A percentile compares a stretch with the other conserved stretches of the same genome.
These are phyloP conservation scores for Eurosta solidaginis DNA, from an alignment of 1,140 invertebrate species.

Conservation along the genomic window DNA sequence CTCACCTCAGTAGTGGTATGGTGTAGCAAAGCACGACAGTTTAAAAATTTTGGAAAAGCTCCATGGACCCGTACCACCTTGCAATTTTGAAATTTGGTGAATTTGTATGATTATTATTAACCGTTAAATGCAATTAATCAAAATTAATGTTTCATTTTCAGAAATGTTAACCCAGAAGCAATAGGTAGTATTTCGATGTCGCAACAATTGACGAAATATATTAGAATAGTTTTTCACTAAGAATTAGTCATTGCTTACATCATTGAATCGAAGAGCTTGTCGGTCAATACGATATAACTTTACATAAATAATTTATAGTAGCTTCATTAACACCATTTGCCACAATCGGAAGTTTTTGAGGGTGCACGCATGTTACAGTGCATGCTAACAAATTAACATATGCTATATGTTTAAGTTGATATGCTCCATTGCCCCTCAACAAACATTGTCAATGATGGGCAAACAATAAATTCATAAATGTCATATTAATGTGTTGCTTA, in stretches of 20 bases:
- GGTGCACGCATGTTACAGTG: neutral
- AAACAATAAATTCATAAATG: slow-evolving; percentile 24
- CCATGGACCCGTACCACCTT: too few relatives aligned
- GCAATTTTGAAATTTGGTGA: too few relatives aligned
- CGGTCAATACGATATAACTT: neutral
- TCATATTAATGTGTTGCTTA: slow-evolving; percentile 16
- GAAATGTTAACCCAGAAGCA: too few relatives aligned
- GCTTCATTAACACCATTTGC: slow-evolving; percentile 27
- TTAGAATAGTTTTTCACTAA: too few relatives aligned
- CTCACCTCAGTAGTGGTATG: too few relatives aligned
- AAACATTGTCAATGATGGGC: slow-evolving; percentile 8
- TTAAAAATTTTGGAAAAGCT: too few relatives aligned
- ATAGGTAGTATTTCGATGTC: too few relatives aligned
- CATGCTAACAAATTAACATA: neutral
- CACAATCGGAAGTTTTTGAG: neutral
- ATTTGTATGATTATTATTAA: too few relatives aligned
- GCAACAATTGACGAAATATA: too few relatives aligned
- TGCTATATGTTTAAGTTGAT: neutral
- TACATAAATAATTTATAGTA: slow-evolving; percentile 21
- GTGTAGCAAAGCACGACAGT: too few relatives aligned
- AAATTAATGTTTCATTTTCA: too few relatives aligned
- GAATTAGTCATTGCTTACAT: neutral
- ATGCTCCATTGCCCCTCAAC: neutral
- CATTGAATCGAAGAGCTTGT: neutral
- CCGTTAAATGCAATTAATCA: too few relatives aligned